Evolutionary conservation across 2,888 invertebrate genomes (phyloP).

Genomic region (Plusia festucae): DNA sequence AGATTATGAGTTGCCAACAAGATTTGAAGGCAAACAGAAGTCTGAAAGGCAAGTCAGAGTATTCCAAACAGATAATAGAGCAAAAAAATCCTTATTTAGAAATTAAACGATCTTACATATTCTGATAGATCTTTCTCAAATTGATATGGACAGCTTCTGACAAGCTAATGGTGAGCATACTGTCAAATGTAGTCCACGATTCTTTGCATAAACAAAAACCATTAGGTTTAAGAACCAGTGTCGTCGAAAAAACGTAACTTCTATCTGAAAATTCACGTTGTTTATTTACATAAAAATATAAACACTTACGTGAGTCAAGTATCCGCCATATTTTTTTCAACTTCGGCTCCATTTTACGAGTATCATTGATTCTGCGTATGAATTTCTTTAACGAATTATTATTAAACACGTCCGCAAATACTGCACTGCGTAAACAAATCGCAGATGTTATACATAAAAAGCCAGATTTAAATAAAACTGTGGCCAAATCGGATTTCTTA

Average conservation of each 20-base stretch:
- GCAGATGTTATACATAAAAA: neutral
- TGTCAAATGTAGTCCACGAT: no score
- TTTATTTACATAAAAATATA: neutral
- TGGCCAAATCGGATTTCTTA: neutral
- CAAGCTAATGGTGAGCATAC: no score
- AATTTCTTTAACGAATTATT: neutral
- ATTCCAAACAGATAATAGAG: no score
- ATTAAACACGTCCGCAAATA: neutral
- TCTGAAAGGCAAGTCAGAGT: no score
- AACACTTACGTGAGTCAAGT: neutral
- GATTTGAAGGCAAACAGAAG: neutral
- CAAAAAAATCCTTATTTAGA: no score
- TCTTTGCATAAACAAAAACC: no score
- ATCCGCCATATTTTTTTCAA: neutral
- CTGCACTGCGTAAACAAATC: slow-evolving; percentile 4
- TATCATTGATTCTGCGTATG: neutral
- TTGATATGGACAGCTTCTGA: no score
- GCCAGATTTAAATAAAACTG: neutral
- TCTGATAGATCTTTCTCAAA: no score
- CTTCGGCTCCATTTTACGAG: neutral
- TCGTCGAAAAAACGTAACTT: neutral
- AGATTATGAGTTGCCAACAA: neutral
- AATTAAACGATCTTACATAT: no score
- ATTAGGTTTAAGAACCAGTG: no score
- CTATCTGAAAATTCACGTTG: neutral